Evolutionary conservation across 2,113 vertebrate genomes (phyloP), one percentile per base, ranked within the genome.

Genomic region (Antechinus flavipes): DNA sequence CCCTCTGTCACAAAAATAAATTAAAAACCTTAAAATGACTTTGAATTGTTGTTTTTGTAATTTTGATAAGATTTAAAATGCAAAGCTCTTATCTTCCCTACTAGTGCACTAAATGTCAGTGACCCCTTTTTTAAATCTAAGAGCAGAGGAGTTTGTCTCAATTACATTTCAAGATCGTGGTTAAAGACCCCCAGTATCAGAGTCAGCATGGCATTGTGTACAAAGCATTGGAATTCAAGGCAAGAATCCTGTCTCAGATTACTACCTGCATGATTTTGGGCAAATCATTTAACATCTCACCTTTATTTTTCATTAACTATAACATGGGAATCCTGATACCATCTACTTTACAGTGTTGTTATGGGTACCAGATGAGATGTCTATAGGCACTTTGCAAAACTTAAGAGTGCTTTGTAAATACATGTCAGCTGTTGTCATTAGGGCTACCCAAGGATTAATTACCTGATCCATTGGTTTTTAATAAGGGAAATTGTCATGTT

Each of bases 381-480:
- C 68, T 91, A 89, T 19, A 89, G 52, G 35, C 25, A 93, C 5
- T 42, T 91, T 35, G 23, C 16, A 76, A 2, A 42, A 90, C 35
- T 61, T 54, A 93, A 93, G 35, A 76, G 46, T n/a, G 19, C 19
- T 84, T 84, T 84, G 8, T 24, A 49, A 0, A 7, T 96, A 10
- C 53, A 2, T 76, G 27, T 54, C 58, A 27, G 46, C 52, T 93
- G 7, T 91, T 96, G 84, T 58, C 84, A 23, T 68, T 46, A 94
- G 10, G 25, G 7, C 1, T 5, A 90, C 94, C 56, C 27, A 46
- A 54, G 2, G 54, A 47, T 61, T 93, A 58, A 23, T 10, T 93
- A 49, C 91, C 42, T 26, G 58, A 30, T 53, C n/a, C 54, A 91
- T 91, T 93, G 90, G 47, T 7, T 46, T 89, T 91, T 93, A 95